Evolutionary conservation across 2,113 vertebrate genomes (phyloP).

Genomic region (Leptobrachium ailaonicum): DNA sequence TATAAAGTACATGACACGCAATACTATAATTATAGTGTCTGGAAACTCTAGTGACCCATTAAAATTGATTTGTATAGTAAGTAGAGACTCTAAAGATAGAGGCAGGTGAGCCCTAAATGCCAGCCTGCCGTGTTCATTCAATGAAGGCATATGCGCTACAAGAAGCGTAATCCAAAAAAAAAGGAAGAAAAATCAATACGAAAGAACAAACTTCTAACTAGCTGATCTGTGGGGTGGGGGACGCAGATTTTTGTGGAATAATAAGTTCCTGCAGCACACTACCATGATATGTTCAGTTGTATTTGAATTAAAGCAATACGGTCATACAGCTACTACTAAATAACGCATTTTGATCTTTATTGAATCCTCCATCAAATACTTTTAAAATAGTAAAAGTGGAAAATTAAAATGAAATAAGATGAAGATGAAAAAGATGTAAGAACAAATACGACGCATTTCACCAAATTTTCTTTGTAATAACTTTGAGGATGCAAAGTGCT

Average conservation of each 20-base stretch:
- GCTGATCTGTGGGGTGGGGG: background rate
- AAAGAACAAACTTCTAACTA: slow-evolving; percentile 10
- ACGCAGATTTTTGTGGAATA: background rate
- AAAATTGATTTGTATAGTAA: slow-evolving; percentile 63
- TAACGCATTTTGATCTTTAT: no score
- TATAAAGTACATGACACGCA: slow-evolving; percentile 63
- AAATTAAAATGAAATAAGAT: no score
- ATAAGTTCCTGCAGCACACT: background rate
- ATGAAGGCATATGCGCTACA: slow-evolving; percentile 44
- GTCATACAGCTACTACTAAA: no score
- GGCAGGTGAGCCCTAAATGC: slow-evolving; percentile 69
- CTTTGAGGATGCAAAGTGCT: no score
- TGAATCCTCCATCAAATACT: no score
- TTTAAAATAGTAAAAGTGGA: no score
- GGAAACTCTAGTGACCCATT: slow-evolving; percentile 68
- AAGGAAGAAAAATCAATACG: slow-evolving; percentile 41
- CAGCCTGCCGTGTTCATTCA: slow-evolving; percentile 54
- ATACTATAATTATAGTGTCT: slow-evolving; percentile 76
- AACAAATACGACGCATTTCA: no score
- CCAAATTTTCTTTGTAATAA: no score
- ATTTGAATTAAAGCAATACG: no score
- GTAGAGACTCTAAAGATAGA: slow-evolving; percentile 63
- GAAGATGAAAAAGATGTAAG: no score
- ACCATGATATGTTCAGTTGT: no score
- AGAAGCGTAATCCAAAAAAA: slow-evolving; percentile 40